phyloP scores from a whole-genome alignment of 2,113 vertebrate species.

The Callaeas wilsoni region DNA sequence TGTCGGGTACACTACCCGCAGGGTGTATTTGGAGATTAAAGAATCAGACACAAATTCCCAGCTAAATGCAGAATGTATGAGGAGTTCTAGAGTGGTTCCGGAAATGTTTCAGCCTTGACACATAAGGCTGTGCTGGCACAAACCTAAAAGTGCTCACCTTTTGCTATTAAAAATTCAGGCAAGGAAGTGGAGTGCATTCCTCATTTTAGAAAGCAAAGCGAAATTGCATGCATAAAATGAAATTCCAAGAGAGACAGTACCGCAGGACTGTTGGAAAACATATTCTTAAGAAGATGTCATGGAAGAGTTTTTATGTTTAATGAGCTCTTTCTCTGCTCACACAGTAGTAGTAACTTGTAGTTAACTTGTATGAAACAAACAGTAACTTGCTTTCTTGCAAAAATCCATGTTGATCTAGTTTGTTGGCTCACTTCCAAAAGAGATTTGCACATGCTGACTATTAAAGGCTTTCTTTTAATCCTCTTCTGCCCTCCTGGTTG shows the following conservation, averaged over 20 bases:
- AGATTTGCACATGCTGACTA: not conserved
- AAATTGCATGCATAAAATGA: not conserved
- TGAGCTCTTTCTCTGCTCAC: not conserved
- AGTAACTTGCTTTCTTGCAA: not conserved
- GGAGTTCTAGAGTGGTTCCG: not conserved
- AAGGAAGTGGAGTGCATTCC: not conserved
- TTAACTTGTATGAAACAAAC: not conserved
- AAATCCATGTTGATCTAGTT: not conserved
- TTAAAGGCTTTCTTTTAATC: not conserved
- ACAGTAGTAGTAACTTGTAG: not conserved
- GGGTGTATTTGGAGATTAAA: not conserved
- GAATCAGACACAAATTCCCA: not conserved
- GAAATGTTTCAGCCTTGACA: not conserved
- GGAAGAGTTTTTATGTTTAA: not conserved
- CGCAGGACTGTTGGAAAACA: not conserved
- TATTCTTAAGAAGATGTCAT: not conserved
- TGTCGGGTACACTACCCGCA: not conserved
- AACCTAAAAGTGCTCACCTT: not conserved
- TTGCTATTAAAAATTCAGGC: not conserved
- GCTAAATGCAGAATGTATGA: not conserved
- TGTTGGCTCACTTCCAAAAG: not conserved
- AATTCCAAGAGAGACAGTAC: not conserved
- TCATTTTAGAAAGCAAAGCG: not conserved
- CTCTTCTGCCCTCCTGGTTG: not conserved
- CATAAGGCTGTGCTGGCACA: not conserved